Evolutionary conservation across 2,797 vertebrate species (phyloP).

Genomic region (Tokudaia tokunoshimensis): DNA sequence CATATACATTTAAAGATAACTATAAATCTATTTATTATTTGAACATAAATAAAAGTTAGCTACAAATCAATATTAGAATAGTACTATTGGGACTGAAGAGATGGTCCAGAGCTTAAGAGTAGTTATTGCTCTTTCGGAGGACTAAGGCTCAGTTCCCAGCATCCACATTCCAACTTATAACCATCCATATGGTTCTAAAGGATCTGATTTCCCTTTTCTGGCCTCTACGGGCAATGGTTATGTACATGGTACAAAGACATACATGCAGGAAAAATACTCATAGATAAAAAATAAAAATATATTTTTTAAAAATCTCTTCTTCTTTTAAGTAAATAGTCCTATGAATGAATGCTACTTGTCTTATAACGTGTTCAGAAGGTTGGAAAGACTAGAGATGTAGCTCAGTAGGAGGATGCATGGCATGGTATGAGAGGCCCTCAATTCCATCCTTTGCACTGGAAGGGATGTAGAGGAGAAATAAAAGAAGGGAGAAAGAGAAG

Average conservation of each 20-base stretch:
- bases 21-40: not conserved
- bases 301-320: not conserved
- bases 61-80: constrained; percentile 40
- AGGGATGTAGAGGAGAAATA: not conserved
- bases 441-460: not conserved
- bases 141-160: not conserved
- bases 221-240: not conserved
- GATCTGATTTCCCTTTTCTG: not conserved
- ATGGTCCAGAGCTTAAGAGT: not conserved
- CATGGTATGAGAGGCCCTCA: not conserved
- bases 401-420: not conserved
- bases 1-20: not conserved
- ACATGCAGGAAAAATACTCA: not conserved
- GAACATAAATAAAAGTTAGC: constrained; percentile 21
- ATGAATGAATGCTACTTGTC: not conserved
- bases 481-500: not conserved
- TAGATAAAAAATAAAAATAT: not conserved
- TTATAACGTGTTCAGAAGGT: not conserved
- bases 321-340: not conserved
- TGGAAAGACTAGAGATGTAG: not conserved
- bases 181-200: not conserved
- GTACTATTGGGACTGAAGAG: not conserved
- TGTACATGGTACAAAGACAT: not conserved
- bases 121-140: not conserved
- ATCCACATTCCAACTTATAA: not conserved